Conservation (phyloP, 2,113 vertebrate species). For the Brachypteracias leptosomus region DNA sequence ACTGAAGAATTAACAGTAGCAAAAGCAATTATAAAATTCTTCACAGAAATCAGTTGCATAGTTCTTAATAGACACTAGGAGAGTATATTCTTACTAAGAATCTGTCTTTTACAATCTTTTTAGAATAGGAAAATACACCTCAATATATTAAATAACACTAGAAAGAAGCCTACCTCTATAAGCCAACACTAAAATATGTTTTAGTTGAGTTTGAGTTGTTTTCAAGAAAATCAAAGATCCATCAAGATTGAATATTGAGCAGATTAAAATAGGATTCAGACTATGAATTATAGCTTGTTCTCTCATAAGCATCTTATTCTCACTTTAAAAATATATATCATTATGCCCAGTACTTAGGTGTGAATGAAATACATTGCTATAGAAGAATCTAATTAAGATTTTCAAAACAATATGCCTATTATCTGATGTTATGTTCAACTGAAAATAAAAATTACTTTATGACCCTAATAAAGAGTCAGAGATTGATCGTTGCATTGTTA, state of each 20-base stretch:
- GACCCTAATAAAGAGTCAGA: constrained; percentile 19
- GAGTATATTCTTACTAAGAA: background rate
- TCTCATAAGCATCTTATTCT: background rate
- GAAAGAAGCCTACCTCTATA: background rate
- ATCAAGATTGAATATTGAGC: background rate
- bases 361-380: background rate
- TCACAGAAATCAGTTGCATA: background rate
- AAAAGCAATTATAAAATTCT: background rate
- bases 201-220: background rate
- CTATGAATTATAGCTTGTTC: background rate
- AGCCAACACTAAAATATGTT: background rate
- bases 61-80: background rate
- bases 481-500: background rate
- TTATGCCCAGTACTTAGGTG: background rate
- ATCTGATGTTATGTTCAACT: constrained; percentile 25
- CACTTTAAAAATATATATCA: background rate
- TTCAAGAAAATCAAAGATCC: constrained; percentile 21
- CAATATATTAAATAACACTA: background rate
- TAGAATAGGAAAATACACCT: background rate
- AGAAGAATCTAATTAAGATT: constrained; percentile 20
- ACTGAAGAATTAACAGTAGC: background rate
- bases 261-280: background rate
- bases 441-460: constrained; percentile 56
- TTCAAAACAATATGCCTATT: constrained; percentile 21
- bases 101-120: background rate